Evolutionary conservation across 2,113 vertebrate genomes (phyloP), one percentile per base, ranked within the genome.

Genomic region (Tamias sibiricus): DNA sequence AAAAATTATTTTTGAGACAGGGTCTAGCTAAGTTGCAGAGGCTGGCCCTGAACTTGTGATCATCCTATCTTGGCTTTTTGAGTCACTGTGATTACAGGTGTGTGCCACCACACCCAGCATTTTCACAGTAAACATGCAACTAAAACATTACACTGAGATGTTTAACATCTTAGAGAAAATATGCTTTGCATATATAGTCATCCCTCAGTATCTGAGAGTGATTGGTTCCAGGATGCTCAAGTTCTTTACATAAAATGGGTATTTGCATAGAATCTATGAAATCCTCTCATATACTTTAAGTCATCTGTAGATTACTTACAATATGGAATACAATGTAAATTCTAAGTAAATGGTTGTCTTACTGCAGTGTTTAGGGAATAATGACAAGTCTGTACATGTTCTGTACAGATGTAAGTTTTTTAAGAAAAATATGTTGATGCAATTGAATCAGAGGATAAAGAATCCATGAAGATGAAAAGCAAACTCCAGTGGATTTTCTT

Each of bases 161-260:
- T 40, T 89, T 40, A 95, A n/a, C 49, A 90, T 75, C 20, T 90
- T 95, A 90, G 74, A 87, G 62, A 26, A 92, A 54, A 24, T 52
- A 37, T 37, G 40, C 52, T 91, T 76, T 71, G 64, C 6, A 40
- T 76, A 76, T 76, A 32, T 16, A 87, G 35, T 87, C 49, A 72
- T 72, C 24, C 26, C 14, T 72, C 28, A 57, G 49, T 74, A 28
- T 19, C 66, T 86, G 35, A 52, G 35, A 20, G 49, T 20, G 20
- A 37, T 86, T 52, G 4, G 22, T 72, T 40, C 26, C 8, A 40
- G 66, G 49, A 40, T 57, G n/a, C 19, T 72, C 68, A 57, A 57
- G 16, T 71, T 87, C 35, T 30, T 74, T 59, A 57, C 20, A 59
- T 72, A 35, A 74, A 32, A 74, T 87, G 35, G 54, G 4, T 35